These are phyloP conservation scores for Mus spicilegus DNA, from an alignment of 2,113 vertebrate genomes.

Conservation along the genomic window DNA sequence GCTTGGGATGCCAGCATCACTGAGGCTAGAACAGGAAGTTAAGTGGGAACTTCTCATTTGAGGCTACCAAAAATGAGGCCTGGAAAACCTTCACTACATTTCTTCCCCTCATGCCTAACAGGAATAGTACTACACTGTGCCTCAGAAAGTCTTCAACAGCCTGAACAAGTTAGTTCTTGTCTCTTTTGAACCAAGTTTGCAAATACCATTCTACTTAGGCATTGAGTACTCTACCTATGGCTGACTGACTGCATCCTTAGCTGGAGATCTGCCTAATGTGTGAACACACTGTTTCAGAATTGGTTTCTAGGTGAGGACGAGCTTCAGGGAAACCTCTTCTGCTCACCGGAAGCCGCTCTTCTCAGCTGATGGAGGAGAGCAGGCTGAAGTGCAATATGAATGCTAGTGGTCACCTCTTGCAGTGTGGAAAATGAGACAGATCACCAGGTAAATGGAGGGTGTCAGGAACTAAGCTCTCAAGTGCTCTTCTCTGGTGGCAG, in stretches of 20 bases:
- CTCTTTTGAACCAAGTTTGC: not conserved
- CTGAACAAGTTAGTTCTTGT: not conserved
- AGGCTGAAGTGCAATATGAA: not conserved
- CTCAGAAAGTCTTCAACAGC: slow-evolving; percentile 27
- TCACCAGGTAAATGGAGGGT: not conserved
- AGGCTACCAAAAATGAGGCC: slow-evolving; percentile 41
- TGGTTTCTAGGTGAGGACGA: not conserved
- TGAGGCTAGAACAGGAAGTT: slow-evolving; percentile 57
- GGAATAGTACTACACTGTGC: slow-evolving; percentile 40
- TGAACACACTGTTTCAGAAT: not conserved
- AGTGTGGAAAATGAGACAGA: not conserved
- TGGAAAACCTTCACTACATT: slow-evolving; percentile 1
- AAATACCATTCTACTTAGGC: not conserved
- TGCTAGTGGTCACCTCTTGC: not conserved
- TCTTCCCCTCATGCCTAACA: not conserved
- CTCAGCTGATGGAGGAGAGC: not conserved
- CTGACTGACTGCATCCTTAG: not conserved
- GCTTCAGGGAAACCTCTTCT: not conserved
- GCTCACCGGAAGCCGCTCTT: not conserved
- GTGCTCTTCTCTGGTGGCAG: not conserved
- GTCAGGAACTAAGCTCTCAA: not conserved
- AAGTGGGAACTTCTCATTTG: slow-evolving; percentile 24
- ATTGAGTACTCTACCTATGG: not conserved
- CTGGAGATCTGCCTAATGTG: not conserved
- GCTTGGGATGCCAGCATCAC: slow-evolving; percentile 25